Base-by-base conservation (phyloP, 1,140 invertebrate species). In the Eueides isabella region DNA sequence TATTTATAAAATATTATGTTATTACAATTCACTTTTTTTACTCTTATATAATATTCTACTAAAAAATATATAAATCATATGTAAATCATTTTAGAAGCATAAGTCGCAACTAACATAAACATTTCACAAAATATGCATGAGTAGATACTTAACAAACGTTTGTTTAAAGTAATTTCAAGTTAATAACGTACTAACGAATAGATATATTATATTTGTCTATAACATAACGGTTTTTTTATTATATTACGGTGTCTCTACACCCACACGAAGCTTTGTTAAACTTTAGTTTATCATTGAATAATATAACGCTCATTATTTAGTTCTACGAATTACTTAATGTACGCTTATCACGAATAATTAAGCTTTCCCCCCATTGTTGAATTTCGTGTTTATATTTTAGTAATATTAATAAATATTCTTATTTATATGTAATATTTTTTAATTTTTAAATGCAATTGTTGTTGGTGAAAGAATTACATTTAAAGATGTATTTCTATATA, bases 201-300 rank as follows among this genome's bases (percentile, higher is more conserved):
- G 7, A 9, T 55, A 79, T 79, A 76, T 80, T 81, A 81, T 81
- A 80, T 80, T 80, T 83, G 80, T 81, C 81, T 80, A 85, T 78
- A 81, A 65, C 44, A 75, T 84, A 84, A 83, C 66, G 72, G 78
- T 80, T 65, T 85, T 48, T 84, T 81, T 87, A 82, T 86, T 81
- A 83, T 83, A 61, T 73, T 68, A 68, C 64, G 78, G 78, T 74
- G 80, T 80, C 68, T 55, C 67, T 31, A 70, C 79, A 55, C 83
- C 88, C 85, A 88, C 86, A 81, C 83, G 78, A 74, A 76, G 69
- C 68, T 74, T 26, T 19, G 55, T 55, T 33, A 73, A 44, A n/a
- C 67, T 73, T 64, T 33, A 67, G 67, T 30, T n/a, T 62, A 61
- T 67, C 55, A 31, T 73, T 67, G 66, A 62, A 66, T 68, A 62